phyloP scores from a whole-genome alignment of 2,888 invertebrate genomes.

The Apodemia zela region DNA sequence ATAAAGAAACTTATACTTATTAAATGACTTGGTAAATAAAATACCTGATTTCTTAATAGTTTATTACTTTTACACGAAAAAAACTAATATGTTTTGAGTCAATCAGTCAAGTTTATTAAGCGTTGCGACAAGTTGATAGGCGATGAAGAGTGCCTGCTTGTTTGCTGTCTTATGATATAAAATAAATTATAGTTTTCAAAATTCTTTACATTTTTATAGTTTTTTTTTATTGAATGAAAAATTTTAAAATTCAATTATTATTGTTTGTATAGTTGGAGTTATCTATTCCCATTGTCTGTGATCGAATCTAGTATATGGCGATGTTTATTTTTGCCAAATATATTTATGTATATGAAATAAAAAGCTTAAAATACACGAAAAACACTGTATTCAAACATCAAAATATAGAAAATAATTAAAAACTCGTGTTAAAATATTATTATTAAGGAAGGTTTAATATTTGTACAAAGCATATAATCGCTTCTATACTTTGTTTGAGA shows the following conservation, averaged over 20 bases:
- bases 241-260: neutral
- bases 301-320: neutral
- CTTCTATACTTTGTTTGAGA: slow-evolving; percentile 34
- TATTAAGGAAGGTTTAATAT: neutral
- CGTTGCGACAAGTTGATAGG: too few relatives aligned
- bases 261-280: neutral
- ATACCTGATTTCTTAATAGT: too few relatives aligned
- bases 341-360: neutral
- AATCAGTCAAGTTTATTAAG: too few relatives aligned
- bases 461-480: slow-evolving; percentile 1
- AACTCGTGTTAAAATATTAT: neutral
- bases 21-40: too few relatives aligned
- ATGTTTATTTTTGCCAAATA: neutral
- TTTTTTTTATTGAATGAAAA: too few relatives aligned
- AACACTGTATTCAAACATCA: neutral
- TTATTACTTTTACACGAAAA: too few relatives aligned
- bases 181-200: too few relatives aligned
- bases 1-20: too few relatives aligned
- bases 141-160: too few relatives aligned
- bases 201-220: too few relatives aligned
- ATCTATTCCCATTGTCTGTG: slow-evolving; percentile 3
- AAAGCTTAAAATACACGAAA: neutral
- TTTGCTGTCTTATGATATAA: too few relatives aligned
- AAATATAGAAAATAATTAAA: neutral
- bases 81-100: too few relatives aligned